A percentile compares a stretch with the other conserved stretches of the same genome.
These are phyloP conservation scores for Clangula hyemalis DNA, from an alignment of 2,797 vertebrate genomes.

Conservation along the genomic window DNA sequence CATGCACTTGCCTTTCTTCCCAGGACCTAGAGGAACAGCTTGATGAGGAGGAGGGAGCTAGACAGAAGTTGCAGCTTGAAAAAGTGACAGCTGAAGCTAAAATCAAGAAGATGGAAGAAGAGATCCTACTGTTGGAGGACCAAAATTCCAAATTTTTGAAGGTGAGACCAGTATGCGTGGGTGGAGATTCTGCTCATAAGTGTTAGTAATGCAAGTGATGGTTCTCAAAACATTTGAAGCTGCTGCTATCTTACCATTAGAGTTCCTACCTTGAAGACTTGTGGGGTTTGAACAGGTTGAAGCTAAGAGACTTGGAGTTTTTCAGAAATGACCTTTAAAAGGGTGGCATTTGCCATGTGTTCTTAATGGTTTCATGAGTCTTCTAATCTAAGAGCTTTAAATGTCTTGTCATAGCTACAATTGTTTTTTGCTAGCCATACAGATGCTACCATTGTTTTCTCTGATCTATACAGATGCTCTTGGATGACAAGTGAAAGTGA, in stretches of 20 bases:
- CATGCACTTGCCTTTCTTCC: neutral
- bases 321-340: neutral
- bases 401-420: fast-evolving
- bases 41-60: constrained; percentile 95
- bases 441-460: neutral
- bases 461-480: neutral
- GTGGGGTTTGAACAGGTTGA: neutral
- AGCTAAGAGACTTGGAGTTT: neutral
- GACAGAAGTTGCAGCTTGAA: constrained; percentile 96
- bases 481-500: too few relatives aligned
- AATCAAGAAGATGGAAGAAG: constrained; percentile 98
- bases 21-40: constrained; percentile 97
- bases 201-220: neutral
- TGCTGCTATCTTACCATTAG: neutral
- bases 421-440: neutral
- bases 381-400: neutral
- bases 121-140: constrained; percentile 93
- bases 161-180: constrained; percentile 71
- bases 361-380: neutral
- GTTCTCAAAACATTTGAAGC: neutral
- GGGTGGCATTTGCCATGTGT: neutral
- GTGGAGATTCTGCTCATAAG: neutral
- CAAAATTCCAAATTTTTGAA: constrained; percentile 97
- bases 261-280: neutral
- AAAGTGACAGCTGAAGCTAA: constrained; percentile 97